Conservation (phyloP, 37 sponge, comb jelly and placozoan genomes). For the Spongia lamella region DNA sequence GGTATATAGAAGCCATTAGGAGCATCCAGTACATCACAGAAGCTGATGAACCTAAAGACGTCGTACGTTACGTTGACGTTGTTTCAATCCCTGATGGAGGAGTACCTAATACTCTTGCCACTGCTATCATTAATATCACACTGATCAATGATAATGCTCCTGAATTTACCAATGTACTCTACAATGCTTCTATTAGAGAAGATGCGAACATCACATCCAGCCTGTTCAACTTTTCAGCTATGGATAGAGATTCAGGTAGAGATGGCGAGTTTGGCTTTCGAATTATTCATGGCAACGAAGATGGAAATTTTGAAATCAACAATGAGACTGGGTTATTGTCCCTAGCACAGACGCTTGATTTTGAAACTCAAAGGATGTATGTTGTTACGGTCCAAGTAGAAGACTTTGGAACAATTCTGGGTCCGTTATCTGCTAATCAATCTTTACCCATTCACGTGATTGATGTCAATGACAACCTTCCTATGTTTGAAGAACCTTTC, state of each 20-base stretch:
- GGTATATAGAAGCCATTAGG: conserved; percentile 49
- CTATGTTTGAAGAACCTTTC: conserved; percentile 18
- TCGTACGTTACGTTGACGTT: conserved; percentile 68
- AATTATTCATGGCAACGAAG: conserved; percentile 18
- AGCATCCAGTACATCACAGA: conserved; percentile 54
- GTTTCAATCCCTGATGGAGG: conserved; percentile 65
- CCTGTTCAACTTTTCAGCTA: conserved; percentile 31
- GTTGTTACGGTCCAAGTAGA: conserved; percentile 24
- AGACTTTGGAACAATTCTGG: conserved; percentile 37
- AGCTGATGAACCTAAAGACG: conserved; percentile 52
- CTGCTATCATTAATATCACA: conserved; percentile 49
- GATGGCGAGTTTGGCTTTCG: conserved; percentile 40
- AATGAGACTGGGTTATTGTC: conserved; percentile 6
- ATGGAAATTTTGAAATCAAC: conserved; percentile 9
- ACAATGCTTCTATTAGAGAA: conserved; percentile 20
- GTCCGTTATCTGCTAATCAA: conserved; percentile 38
- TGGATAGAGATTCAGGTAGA: conserved; percentile 49
- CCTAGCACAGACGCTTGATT: conserved; percentile 22
- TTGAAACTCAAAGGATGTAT: conserved; percentile 18
- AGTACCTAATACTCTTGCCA: conserved; percentile 49
- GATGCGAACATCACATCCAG: background rate
- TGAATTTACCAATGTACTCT: conserved; percentile 4
- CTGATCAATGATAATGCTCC: conserved; percentile 74
- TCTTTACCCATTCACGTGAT: conserved; percentile 23
- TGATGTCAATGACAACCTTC: conserved; percentile 57